These are phyloP conservation scores for Campylomormyrus numenius DNA, from an alignment of 2,113 vertebrate species.

Conservation along the genomic window DNA sequence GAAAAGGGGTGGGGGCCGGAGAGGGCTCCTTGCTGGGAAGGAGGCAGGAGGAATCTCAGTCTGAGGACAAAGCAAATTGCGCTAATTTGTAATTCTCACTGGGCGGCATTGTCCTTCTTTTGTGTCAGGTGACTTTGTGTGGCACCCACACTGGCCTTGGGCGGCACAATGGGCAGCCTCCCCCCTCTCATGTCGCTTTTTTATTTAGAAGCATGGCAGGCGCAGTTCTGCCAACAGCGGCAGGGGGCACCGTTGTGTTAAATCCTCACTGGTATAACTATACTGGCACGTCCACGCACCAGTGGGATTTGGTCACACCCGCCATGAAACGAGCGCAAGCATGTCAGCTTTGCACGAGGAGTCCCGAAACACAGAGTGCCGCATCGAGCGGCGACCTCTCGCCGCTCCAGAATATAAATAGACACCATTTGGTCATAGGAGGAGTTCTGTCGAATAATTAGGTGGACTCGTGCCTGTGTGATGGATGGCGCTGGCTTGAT, in stretches of 20 bases:
- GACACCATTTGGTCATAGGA: slow-evolving; percentile 47
- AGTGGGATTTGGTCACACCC: neutral
- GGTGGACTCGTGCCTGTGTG: slow-evolving; percentile 39
- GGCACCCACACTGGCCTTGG: neutral
- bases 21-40: slow-evolving; percentile 11
- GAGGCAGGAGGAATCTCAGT: slow-evolving; percentile 25
- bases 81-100: slow-evolving; percentile 9
- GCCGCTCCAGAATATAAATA: slow-evolving; percentile 50
- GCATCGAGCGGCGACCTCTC: slow-evolving; percentile 30
- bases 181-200: neutral
- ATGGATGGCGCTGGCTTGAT: slow-evolving; percentile 51
- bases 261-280: slow-evolving; percentile 10
- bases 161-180: slow-evolving; percentile 7
- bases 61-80: slow-evolving; percentile 22
- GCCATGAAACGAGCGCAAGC: neutral
- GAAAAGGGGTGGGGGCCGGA: slow-evolving; percentile 21
- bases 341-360: neutral
- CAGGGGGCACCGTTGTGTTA: slow-evolving; percentile 35
- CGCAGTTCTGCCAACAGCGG: slow-evolving; percentile 23
- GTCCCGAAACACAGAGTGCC: slow-evolving; percentile 32
- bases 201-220: slow-evolving; percentile 3
- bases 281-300: neutral
- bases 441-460: slow-evolving; percentile 43
- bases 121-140: slow-evolving; percentile 22
- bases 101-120: neutral